These are phyloP conservation scores for Semaprochilodus insignis DNA, from an alignment of 2,797 vertebrate species.

Conservation along the genomic window DNA sequence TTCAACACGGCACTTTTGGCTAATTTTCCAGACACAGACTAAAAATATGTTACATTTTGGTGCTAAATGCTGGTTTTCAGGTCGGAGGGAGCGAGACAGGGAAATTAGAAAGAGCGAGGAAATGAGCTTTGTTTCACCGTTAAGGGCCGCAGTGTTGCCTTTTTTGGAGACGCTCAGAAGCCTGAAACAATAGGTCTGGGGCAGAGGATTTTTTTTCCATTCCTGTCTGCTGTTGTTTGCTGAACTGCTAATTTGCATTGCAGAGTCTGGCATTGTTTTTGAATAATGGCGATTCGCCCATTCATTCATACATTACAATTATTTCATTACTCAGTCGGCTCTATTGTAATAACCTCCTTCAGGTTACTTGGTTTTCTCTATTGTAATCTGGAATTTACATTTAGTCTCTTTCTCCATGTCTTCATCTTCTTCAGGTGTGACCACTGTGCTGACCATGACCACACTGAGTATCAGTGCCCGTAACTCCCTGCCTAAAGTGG, in stretches of 20 bases:
- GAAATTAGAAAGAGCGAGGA: constrained; percentile 34
- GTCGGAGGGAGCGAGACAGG: constrained; percentile 11
- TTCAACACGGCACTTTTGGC: constrained; percentile 24
- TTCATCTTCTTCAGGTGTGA: constrained; percentile 85
- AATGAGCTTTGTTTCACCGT: constrained; percentile 40
- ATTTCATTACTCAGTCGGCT: constrained; percentile 12
- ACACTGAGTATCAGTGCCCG: constrained; percentile 96
- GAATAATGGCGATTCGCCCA: constrained; percentile 12
- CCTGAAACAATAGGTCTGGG: constrained; percentile 33
- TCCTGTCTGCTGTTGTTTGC: constrained; percentile 32
- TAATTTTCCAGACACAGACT: constrained; percentile 21
- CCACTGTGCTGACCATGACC: constrained; percentile 97
- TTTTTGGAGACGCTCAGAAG: constrained; percentile 35
- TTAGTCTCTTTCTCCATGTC: background rate
- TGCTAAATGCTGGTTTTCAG: constrained; percentile 39
- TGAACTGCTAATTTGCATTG: constrained; percentile 40
- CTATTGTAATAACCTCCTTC: background rate
- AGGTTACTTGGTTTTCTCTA: background rate
- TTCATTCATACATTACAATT: constrained; percentile 35
- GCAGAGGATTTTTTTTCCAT: constrained; percentile 28
- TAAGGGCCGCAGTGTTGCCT: constrained; percentile 33
- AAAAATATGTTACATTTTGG: constrained; percentile 49
- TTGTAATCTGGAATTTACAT: background rate
- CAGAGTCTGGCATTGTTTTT: constrained; percentile 20
- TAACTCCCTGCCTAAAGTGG: constrained; percentile 98